These are phyloP conservation scores for Trichogramma evanescens DNA, from an alignment of 2,888 invertebrate genomes.

Conservation along the genomic window DNA sequence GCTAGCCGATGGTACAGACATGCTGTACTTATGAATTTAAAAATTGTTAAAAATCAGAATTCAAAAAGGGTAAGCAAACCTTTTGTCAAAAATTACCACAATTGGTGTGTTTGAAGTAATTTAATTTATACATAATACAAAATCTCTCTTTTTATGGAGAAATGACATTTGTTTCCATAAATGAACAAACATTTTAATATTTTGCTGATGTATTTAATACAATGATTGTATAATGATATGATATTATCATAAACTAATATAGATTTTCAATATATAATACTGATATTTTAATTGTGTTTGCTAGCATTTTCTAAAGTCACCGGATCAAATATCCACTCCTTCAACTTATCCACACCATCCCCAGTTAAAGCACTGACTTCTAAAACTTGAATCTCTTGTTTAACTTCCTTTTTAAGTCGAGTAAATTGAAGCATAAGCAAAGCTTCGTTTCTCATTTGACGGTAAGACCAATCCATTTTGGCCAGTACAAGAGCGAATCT, in stretches of 20 bases:
- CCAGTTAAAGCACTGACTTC: constrained; percentile 71
- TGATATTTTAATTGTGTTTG: not conserved
- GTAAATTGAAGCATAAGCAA: constrained; percentile 72
- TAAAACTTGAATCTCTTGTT: constrained; percentile 60
- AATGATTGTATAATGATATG: no score
- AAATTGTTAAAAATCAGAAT: no score
- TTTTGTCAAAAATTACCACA: no score
- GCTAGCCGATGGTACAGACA: no score
- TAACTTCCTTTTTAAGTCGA: constrained; percentile 62
- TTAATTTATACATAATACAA: no score
- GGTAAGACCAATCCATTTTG: constrained; percentile 80
- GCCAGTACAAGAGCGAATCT: constrained; percentile 65
- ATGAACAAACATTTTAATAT: no score
- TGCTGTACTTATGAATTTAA: no score
- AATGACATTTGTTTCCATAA: no score
- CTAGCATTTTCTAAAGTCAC: constrained; percentile 25
- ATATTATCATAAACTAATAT: not conserved
- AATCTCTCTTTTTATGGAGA: no score
- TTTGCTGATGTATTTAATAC: no score
- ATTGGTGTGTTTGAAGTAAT: no score
- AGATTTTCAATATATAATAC: not conserved
- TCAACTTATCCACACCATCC: constrained; percentile 62
- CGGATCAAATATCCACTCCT: constrained; percentile 53
- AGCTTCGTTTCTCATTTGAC: constrained; percentile 82
- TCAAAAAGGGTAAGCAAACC: no score